phyloP scores from a whole-genome alignment of 2,888 invertebrate species.

The Clunio marinus region DNA sequence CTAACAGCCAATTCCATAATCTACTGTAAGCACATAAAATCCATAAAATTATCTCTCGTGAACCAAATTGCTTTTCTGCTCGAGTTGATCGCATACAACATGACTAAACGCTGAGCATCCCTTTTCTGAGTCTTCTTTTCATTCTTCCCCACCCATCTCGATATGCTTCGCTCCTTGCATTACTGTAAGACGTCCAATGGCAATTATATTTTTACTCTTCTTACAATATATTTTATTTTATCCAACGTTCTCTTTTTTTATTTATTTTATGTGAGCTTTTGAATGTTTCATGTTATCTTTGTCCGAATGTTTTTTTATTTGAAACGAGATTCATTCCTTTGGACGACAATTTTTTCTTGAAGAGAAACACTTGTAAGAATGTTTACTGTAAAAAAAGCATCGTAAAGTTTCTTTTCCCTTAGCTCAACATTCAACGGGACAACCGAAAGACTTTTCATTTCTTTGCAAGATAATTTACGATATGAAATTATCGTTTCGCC shows the following conservation, averaged over 20 bases:
- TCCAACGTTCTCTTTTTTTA: not conserved
- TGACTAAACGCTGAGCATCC: conserved; percentile 32
- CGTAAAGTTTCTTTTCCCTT: too few species aligned
- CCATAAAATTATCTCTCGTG: conserved; percentile 33
- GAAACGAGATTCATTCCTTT: not conserved
- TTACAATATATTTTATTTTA: not conserved
- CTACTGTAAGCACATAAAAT: conserved; percentile 35
- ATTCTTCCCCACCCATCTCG: not conserved
- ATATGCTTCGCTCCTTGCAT: not conserved
- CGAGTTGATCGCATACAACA: conserved; percentile 12
- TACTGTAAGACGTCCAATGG: not conserved
- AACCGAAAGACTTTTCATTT: too few species aligned
- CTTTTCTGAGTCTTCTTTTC: not conserved
- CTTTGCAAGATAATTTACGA: not conserved
- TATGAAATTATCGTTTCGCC: not conserved
- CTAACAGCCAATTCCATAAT: conserved; percentile 31
- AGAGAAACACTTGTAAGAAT: too few species aligned
- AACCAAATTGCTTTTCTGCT: conserved; percentile 17
- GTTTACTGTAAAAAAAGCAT: too few species aligned
- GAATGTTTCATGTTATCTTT: conserved; percentile 10
- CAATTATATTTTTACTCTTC: not conserved
- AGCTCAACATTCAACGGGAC: too few species aligned
- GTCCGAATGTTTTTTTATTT: not conserved
- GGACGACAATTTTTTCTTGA: too few species aligned
- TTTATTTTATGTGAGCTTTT: too few species aligned